Conservation (phyloP, 2,888 invertebrate genomes). For the Dascillus cervinus region DNA sequence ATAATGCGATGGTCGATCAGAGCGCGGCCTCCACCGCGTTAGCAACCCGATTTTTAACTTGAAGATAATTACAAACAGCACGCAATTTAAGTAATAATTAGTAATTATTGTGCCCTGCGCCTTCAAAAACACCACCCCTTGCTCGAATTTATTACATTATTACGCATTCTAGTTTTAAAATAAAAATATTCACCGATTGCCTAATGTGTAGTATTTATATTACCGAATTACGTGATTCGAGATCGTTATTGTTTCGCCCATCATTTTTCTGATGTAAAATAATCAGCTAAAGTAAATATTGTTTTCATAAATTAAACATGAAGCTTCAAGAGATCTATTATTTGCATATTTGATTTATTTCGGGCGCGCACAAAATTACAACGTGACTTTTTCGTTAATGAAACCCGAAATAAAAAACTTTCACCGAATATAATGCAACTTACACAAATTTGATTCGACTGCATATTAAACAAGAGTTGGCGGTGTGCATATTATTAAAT, state of each 20-base stretch:
- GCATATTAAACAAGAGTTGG: constrained; percentile 41
- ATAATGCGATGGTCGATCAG: constrained; percentile 21
- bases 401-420: too few relatives aligned
- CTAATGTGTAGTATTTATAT: constrained; percentile 24
- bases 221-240: constrained; percentile 32
- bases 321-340: constrained; percentile 40
- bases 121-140: constrained; percentile 23
- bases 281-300: constrained; percentile 44
- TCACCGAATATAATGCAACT: constrained; percentile 45
- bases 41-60: constrained; percentile 33
- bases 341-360: constrained; percentile 43
- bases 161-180: constrained; percentile 20
- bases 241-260: constrained; percentile 32
- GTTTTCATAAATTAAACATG: constrained; percentile 43
- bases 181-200: constrained; percentile 28
- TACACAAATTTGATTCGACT: constrained; percentile 50
- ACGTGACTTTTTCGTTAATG: too few relatives aligned
- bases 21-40: constrained; percentile 22
- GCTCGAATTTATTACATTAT: constrained; percentile 23
- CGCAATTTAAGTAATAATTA: constrained; percentile 40
- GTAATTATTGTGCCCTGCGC: constrained; percentile 29
- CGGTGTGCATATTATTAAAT: constrained; percentile 43
- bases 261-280: constrained; percentile 29
- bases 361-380: constrained; percentile 28
- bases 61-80: constrained; percentile 33